Evolutionary conservation across 2,888 invertebrate genomes (phyloP).

Genomic region (Cyclophora punctaria): DNA sequence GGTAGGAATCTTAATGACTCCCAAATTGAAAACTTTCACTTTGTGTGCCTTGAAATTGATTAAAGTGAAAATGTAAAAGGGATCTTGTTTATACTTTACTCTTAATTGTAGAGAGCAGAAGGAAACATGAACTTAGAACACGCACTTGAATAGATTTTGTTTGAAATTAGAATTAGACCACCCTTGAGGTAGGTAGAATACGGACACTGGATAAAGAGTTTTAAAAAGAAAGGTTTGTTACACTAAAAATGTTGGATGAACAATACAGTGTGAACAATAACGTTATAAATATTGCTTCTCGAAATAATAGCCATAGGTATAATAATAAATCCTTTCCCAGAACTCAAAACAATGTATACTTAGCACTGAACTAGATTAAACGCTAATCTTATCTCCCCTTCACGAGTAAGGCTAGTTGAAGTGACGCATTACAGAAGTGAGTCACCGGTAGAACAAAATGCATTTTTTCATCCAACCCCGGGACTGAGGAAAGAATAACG

Average conservation of each 20-base stretch:
- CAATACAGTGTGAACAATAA: no score
- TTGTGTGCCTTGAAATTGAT: conserved; percentile 49
- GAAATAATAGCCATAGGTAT: no score
- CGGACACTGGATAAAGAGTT: no score
- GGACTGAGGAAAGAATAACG: conserved; percentile 45
- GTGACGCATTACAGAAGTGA: conserved; percentile 41
- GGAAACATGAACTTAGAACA: not conserved
- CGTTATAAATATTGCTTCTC: no score
- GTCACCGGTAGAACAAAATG: conserved; percentile 39
- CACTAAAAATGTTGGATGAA: no score
- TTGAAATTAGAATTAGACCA: not conserved
- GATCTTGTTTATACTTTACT: conserved; percentile 17
- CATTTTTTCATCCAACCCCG: conserved; percentile 39
- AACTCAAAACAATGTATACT: no score
- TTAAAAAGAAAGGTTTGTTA: no score
- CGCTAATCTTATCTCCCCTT: conserved; percentile 11
- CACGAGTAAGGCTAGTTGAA: conserved; percentile 9
- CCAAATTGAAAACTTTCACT: conserved; percentile 53
- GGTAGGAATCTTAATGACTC: conserved; percentile 35
- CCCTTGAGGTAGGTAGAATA: no score
- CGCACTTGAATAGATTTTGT: no score
- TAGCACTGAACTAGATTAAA: conserved; percentile 4
- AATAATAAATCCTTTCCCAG: no score
- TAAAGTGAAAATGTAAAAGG: conserved; percentile 39
- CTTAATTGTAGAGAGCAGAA: conserved; percentile 2